phyloP scores from a whole-genome alignment of 1,140 invertebrate genomes.

The Hetaerina americana region DNA sequence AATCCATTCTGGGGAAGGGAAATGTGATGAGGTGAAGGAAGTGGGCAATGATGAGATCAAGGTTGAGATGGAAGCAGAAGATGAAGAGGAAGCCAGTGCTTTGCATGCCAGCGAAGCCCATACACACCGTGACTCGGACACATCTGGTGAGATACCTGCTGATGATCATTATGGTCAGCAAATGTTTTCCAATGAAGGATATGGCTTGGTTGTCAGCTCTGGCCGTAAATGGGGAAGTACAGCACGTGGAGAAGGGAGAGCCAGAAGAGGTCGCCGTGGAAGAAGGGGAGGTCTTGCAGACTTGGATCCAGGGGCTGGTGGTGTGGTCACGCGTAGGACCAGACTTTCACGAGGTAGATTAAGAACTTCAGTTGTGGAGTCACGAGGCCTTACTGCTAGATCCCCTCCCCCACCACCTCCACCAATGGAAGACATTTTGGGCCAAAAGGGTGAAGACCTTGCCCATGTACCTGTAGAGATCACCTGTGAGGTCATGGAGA shows the following conservation, averaged over 20 bases:
- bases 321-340: neutral
- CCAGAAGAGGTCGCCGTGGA: slow-evolving; percentile 19
- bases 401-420: neutral
- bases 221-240: neutral
- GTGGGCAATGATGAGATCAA: neutral
- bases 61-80: slow-evolving; percentile 8
- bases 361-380: neutral
- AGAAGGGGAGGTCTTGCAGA: slow-evolving; percentile 20
- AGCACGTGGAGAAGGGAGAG: slow-evolving; percentile 10
- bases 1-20: no score
- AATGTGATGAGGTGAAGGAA: neutral
- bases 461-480: neutral
- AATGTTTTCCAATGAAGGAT: neutral
- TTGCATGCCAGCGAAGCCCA: neutral
- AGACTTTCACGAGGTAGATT: neutral
- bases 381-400: neutral
- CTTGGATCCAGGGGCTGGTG: neutral
- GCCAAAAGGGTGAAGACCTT: neutral
- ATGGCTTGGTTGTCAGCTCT: neutral
- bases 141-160: neutral
- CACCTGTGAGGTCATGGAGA: neutral
- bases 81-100: neutral
- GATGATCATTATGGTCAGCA: neutral
- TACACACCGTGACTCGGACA: neutral
- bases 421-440: no score